Evolutionary conservation across 2,797 vertebrate species (phyloP).

Genomic region (Phoeniculus purpureus): DNA sequence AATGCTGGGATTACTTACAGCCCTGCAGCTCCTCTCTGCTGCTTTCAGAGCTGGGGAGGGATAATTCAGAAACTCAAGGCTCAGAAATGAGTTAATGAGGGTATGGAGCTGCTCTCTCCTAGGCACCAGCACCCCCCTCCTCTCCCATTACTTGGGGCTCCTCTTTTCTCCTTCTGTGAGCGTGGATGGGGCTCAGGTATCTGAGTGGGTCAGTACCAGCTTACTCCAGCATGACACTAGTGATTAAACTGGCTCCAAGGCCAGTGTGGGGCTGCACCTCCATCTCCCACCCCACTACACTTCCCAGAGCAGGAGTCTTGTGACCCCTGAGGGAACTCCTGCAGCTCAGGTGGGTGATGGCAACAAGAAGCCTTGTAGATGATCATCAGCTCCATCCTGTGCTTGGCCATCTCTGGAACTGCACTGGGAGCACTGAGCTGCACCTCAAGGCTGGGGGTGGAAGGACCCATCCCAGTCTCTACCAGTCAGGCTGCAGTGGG

Average conservation of each 20-base stretch:
- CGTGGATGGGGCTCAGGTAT: background rate
- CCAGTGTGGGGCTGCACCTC: background rate
- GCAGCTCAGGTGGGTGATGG: accelerated
- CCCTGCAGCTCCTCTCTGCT: background rate
- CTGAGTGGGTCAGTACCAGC: background rate
- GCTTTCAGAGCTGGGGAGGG: background rate
- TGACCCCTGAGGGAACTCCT: background rate
- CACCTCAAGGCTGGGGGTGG: too few species aligned
- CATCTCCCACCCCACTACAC: accelerated
- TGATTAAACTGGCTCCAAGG: background rate
- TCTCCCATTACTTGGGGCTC: background rate
- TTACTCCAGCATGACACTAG: accelerated
- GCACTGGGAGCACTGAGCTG: background rate
- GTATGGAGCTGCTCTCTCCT: background rate
- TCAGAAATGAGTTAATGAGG: background rate
- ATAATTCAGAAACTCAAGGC: background rate
- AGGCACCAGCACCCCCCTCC: background rate
- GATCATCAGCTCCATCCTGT: accelerated
- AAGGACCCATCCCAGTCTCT: background rate
- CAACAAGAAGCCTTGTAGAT: accelerated
- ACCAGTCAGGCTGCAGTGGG: accelerated
- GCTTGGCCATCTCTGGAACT: background rate
- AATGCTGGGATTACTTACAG: conserved; percentile 42
- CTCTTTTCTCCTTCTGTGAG: background rate
- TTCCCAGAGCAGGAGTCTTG: accelerated